Evolutionary conservation across 2,113 vertebrate species (phyloP).

Genomic region (Myiagra hebetior): DNA sequence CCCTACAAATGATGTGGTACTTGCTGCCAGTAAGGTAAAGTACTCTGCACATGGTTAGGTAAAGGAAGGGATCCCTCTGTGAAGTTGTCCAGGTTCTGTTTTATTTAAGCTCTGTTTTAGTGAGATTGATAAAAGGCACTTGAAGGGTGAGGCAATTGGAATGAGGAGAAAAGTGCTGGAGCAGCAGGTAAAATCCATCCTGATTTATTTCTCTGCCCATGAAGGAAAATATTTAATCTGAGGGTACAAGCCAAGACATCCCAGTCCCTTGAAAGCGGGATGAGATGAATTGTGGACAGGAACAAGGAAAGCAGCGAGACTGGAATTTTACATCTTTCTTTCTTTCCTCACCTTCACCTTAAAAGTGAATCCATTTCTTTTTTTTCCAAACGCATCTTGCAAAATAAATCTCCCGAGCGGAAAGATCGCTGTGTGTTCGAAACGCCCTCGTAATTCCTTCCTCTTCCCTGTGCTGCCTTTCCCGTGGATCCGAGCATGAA

Average conservation of each 20-base stretch:
- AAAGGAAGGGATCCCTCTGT: not conserved
- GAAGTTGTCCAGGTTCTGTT: not conserved
- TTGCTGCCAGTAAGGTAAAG: not conserved
- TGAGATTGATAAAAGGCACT: not conserved
- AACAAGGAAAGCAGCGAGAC: not conserved
- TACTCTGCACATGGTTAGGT: accelerated
- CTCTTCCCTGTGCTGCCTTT: not conserved
- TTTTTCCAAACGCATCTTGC: not conserved
- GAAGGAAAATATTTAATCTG: not conserved
- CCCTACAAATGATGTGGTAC: accelerated
- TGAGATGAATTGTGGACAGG: not conserved
- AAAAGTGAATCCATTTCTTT: not conserved
- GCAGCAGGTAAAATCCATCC: not conserved
- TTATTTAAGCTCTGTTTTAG: not conserved
- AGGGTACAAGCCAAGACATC: not conserved
- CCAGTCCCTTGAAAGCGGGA: not conserved
- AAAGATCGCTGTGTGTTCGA: not conserved
- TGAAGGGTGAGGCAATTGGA: not conserved
- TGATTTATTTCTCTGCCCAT: not conserved
- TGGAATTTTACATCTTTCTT: not conserved
- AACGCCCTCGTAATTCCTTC: not conserved
- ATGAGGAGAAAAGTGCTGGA: not conserved
- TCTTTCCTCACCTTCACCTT: not conserved
- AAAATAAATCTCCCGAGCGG: not conserved
- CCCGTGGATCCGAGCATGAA: not conserved